Evolutionary conservation across 2,888 invertebrate genomes (phyloP).

Genomic region (Sinelater perroti): DNA sequence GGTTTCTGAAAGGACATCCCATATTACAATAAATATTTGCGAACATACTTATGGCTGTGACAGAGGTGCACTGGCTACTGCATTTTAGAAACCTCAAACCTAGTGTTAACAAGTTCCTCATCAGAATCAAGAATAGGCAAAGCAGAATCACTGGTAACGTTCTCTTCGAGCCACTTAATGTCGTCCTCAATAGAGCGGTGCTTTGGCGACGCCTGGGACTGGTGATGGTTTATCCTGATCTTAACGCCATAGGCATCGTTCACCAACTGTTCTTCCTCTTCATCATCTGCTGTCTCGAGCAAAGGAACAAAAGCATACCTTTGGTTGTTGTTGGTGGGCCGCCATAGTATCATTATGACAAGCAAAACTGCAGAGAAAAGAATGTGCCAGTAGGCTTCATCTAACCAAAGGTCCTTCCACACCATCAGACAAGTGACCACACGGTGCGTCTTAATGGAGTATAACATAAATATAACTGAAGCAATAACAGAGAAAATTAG

Average conservation of each 20-base stretch:
- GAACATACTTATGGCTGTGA: neutral
- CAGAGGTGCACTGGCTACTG: constrained; percentile 63
- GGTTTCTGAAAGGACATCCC: neutral
- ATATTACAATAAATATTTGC: constrained; percentile 4
- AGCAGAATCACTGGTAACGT: constrained; percentile 81
- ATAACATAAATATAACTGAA: constrained; percentile 92
- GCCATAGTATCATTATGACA: constrained; percentile 94
- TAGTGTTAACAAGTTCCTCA: constrained; percentile 85
- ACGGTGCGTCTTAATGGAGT: constrained; percentile 77
- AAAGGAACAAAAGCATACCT: constrained; percentile 93
- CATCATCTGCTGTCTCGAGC: constrained; percentile 81
- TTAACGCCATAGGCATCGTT: constrained; percentile 88
- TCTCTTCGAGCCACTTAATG: constrained; percentile 92
- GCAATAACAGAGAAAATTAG: constrained; percentile 90
- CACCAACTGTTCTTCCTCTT: constrained; percentile 85
- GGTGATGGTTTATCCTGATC: constrained; percentile 65
- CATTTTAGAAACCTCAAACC: constrained; percentile 90
- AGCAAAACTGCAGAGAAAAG: constrained; percentile 87
- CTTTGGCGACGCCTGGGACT: constrained; percentile 58
- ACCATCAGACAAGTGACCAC: constrained; percentile 77
- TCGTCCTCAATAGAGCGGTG: constrained; percentile 74
- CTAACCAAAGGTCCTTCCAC: constrained; percentile 94
- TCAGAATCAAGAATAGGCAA: constrained; percentile 77
- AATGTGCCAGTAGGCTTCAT: constrained; percentile 95
- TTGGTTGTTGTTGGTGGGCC: constrained; percentile 96